A percentile compares a stretch with the other conserved stretches of the same genome.
phyloP scores from a whole-genome alignment of 2,113 vertebrate species.

The Willisornis vidua region DNA sequence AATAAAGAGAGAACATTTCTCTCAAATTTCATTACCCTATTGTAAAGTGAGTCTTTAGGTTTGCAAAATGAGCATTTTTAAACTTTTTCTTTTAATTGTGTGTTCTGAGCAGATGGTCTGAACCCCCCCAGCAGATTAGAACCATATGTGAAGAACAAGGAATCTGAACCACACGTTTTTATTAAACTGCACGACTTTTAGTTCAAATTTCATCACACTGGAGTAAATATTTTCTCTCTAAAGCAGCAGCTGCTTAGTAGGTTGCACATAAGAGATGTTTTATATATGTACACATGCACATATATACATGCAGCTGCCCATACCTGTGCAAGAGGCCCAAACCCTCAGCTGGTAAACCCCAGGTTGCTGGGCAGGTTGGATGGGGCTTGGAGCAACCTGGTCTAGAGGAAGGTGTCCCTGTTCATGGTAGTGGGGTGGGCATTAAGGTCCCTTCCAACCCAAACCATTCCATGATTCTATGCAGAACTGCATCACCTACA shows the following conservation, averaged over 20 bases:
- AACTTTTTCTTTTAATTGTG: neutral
- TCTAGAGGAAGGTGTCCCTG: neutral
- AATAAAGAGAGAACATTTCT: neutral
- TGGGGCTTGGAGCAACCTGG: neutral
- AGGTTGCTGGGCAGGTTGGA: neutral
- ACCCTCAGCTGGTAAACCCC: neutral
- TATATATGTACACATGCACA: accelerated
- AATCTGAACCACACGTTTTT: neutral
- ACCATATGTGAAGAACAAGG: neutral
- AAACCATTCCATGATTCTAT: neutral
- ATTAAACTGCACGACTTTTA: neutral
- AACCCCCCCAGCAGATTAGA: neutral
- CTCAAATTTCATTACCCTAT: neutral
- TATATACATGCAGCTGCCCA: accelerated
- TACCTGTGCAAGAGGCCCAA: neutral
- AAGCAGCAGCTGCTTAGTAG: neutral
- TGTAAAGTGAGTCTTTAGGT: neutral
- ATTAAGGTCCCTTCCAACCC: neutral
- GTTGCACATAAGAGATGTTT: neutral
- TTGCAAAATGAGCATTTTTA: neutral
- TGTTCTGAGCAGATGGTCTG: neutral
- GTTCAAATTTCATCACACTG: neutral
- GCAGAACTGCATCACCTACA: neutral
- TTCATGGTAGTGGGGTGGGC: neutral
- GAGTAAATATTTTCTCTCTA: neutral